Conservation (phyloP, 2,113 vertebrate genomes). For the Thunnus maccoyii region DNA sequence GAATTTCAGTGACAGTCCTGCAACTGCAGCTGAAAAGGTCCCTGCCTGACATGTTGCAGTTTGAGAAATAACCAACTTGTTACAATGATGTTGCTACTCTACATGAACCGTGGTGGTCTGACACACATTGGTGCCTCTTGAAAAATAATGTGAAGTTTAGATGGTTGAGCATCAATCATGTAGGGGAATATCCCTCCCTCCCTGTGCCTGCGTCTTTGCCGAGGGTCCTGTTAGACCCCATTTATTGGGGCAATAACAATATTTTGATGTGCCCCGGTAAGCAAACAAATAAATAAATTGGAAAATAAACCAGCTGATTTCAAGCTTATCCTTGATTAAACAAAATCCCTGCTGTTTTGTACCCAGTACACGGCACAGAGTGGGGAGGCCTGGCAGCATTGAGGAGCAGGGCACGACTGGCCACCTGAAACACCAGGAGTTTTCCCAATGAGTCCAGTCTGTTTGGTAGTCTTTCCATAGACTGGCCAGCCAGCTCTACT, state of each 20-base stretch:
- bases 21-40: neutral
- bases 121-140: conserved; percentile 28
- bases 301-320: conserved; percentile 5
- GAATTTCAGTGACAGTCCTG: neutral
- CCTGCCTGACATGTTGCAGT: neutral
- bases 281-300: neutral
- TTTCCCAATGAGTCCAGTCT: conserved; percentile 41
- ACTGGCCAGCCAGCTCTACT: conserved; percentile 18
- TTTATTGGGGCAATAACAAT: conserved; percentile 20
- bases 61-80: neutral
- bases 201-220: conserved; percentile 12
- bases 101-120: conserved; percentile 21
- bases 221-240: conserved; percentile 16
- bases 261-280: conserved; percentile 11
- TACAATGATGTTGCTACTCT: conserved; percentile 21
- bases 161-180: conserved; percentile 39
- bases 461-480: conserved; percentile 37
- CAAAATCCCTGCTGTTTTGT: conserved; percentile 12
- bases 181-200: conserved; percentile 13
- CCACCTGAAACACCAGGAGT: conserved; percentile 1
- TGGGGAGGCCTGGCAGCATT: neutral
- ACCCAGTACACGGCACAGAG: neutral
- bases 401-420: conserved; percentile 17
- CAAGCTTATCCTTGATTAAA: neutral
- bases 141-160: conserved; percentile 33